Evolutionary conservation across 2,113 vertebrate species (phyloP), one percentile per base, ranked within the genome.

Genomic region (Lamprotornis superbus): DNA sequence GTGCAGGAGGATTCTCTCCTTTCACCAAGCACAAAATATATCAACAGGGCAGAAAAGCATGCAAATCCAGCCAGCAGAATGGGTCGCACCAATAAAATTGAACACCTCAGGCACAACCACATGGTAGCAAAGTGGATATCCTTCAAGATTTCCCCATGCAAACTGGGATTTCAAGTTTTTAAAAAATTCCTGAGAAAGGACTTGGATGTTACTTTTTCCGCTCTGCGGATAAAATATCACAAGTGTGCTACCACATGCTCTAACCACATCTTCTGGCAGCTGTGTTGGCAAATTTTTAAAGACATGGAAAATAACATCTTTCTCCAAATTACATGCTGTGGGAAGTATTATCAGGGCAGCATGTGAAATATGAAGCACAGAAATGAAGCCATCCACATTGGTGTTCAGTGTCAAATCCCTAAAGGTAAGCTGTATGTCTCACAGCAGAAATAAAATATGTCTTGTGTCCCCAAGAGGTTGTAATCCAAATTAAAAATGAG

Each of bases 1-100:
- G 40, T 21, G 7, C 1, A 0, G 5, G 39, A 74, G 1, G 1
- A 18, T 67, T 53, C 15, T 55, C 10, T 71, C 12, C 42, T 67
- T 70, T 70, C 46, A 44, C 8, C 70, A 14, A 15, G 10, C 10
- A 39, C 5, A 55, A 74, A 70, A 2, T 33, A 28, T 35, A 11
- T 30, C 15, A 75, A 46, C 1, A 24, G 7, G 15, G 11, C 14
- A 77, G 16, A 50, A 53, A 83, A 56, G 2, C 4, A 4, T 35
- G 10, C 0, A 12, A 42, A 33, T 47, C 19, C 61, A 68, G 8
- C 4, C 37, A 53, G 13, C 5, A 15, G 57, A 17, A 31, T 7
- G 1, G 24, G 9, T 65, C 74, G 33, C 5, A 46, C 9, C 7
- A 64, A 7, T 25, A 50, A 82, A 71, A 25, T 2, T 47, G 18